Percentiles rank a stretch among this genome's conserved stretches.
These are phyloP conservation scores for Charaxes varanes DNA, from an alignment of 1,140 invertebrate genomes.

Conservation along the genomic window DNA sequence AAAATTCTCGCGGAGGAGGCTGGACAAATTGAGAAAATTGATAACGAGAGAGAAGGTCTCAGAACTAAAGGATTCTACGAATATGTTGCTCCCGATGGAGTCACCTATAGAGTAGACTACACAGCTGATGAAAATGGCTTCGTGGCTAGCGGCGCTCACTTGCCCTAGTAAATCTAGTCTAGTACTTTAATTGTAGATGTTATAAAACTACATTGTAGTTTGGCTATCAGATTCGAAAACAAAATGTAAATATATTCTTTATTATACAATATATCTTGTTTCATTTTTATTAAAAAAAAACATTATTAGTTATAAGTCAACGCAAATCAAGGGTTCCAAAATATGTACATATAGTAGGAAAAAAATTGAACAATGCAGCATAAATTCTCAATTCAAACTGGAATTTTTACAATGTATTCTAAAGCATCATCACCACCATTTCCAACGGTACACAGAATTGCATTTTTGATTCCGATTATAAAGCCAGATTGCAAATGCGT, in stretches of 20 bases:
- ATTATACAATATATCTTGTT: no score
- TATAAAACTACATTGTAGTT: background rate
- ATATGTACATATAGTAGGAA: no score
- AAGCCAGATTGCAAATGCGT: no score
- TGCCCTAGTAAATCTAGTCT: constrained; percentile 48
- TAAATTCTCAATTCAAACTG: no score
- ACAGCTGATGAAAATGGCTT: constrained; percentile 82
- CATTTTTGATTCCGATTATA: no score
- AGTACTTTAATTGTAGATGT: constrained; percentile 1
- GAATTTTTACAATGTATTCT: no score
- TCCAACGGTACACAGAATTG: no score
- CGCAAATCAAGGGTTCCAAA: no score
- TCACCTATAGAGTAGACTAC: constrained; percentile 79
- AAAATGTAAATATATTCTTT: constrained; percentile 1
- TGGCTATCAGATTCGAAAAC: background rate
- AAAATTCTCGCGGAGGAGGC: constrained; percentile 75
- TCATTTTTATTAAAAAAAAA: no score
- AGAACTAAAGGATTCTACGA: constrained; percentile 75
- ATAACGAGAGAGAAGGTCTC: constrained; percentile 72
- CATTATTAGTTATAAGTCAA: no score
- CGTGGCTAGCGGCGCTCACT: constrained; percentile 74
- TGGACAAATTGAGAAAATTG: constrained; percentile 66
- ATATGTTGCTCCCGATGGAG: constrained; percentile 78
- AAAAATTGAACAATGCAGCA: no score
- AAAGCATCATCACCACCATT: no score